These are phyloP conservation scores for Gallinago paraguaiae DNA, from an alignment of 2,113 vertebrate species.

Conservation along the genomic window DNA sequence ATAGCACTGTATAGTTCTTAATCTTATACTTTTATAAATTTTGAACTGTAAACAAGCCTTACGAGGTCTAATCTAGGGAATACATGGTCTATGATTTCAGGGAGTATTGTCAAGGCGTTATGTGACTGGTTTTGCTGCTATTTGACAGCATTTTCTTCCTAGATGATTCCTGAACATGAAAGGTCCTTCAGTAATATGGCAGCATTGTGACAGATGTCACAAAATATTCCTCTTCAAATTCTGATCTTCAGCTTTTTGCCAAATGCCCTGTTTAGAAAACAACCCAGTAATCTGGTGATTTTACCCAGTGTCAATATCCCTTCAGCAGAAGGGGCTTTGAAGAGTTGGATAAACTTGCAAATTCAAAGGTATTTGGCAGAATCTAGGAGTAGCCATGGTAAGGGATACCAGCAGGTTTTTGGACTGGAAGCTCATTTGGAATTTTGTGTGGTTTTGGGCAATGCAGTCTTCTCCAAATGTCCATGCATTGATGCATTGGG, in stretches of 20 bases:
- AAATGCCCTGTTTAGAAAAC: background rate
- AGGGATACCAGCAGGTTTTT: background rate
- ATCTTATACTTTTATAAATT: background rate
- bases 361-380: background rate
- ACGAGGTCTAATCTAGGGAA: background rate
- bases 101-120: background rate
- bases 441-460: background rate
- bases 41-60: background rate
- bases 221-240: background rate
- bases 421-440: background rate
- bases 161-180: background rate
- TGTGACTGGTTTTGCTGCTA: background rate
- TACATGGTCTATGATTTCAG: background rate
- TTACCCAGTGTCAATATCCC: background rate
- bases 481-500: accelerated
- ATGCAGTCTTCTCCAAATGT: background rate
- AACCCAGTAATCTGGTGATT: background rate
- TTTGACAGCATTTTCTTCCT: background rate
- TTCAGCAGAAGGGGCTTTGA: background rate
- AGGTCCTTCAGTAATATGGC: background rate
- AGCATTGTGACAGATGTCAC: background rate
- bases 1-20: accelerated
- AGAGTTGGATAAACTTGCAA: background rate
- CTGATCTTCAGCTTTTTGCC: background rate
- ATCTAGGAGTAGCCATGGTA: background rate